A percentile compares a stretch with the other conserved stretches of the same genome.
phyloP scores from a whole-genome alignment of 2,113 vertebrate species.

The Spermophilus dauricus region DNA sequence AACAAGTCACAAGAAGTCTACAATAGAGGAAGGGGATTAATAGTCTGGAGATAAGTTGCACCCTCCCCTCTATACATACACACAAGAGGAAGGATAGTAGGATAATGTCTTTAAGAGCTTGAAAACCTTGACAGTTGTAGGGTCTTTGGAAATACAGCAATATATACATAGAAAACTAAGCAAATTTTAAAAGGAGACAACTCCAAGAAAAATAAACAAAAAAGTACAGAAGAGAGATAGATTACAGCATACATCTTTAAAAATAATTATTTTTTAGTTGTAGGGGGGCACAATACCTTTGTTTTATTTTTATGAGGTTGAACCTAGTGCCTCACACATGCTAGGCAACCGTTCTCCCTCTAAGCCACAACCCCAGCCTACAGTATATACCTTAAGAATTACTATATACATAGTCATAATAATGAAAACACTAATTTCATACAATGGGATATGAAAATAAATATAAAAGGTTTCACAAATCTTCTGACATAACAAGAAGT shows the following conservation, averaged over 20 bases:
- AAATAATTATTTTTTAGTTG: too few species aligned
- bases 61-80: neutral
- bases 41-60: neutral
- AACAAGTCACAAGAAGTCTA: neutral
- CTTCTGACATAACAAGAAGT: neutral
- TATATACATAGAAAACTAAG: neutral
- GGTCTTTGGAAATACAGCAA: neutral
- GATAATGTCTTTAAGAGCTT: neutral
- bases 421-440: constrained; percentile 40
- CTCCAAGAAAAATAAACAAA: constrained; percentile 26
- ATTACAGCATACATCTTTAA: neutral
- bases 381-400: neutral
- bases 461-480: neutral
- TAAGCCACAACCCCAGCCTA: too few species aligned
- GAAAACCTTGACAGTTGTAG: neutral
- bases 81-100: neutral
- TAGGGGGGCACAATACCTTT: too few species aligned
- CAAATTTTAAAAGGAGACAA: neutral
- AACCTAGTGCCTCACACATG: too few species aligned
- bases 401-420: neutral
- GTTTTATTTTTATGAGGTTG: too few species aligned
- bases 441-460: neutral
- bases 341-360: too few species aligned
- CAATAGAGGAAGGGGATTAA: neutral
- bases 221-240: neutral